phyloP scores from a whole-genome alignment of 2,113 vertebrate genomes.

The Dryoscopus gambensis region DNA sequence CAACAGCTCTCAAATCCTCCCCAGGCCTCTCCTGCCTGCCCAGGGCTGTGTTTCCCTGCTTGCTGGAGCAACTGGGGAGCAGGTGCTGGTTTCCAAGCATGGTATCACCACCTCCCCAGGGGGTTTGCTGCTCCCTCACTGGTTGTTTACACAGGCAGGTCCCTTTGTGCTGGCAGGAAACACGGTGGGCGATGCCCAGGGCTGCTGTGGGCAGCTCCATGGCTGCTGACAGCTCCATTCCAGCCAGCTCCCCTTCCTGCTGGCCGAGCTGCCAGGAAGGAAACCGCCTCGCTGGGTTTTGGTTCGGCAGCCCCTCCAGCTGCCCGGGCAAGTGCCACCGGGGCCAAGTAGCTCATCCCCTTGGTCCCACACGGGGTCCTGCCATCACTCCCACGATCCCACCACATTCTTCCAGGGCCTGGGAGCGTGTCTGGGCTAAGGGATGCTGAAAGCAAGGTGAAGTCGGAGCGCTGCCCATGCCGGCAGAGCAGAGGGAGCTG shows the following conservation, averaged over 20 bases:
- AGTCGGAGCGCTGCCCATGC: fast-evolving
- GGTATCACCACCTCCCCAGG: not conserved
- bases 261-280: conserved; percentile 13
- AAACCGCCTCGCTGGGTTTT: not conserved
- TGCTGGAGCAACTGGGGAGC: not conserved
- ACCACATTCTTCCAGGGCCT: fast-evolving
- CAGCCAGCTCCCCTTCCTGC: conserved; percentile 8
- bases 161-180: not conserved
- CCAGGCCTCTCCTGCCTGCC: not conserved
- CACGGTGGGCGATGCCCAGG: not conserved
- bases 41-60: not conserved
- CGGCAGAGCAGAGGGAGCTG: not conserved
- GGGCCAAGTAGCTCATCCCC: not conserved
- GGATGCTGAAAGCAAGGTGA: not conserved
- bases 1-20: not conserved
- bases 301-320: not conserved
- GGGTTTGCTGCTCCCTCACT: not conserved
- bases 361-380: fast-evolving
- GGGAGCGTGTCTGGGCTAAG: not conserved
- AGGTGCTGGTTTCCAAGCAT: not conserved
- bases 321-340: fast-evolving
- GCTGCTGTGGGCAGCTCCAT: not conserved
- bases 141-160: not conserved
- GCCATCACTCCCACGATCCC: fast-evolving
- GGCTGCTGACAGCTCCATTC: not conserved